A percentile compares a stretch with the other conserved stretches of the same genome.
phyloP scores from a whole-genome alignment of 2,888 invertebrate genomes.

The Drosophila nr. perissopoda region DNA sequence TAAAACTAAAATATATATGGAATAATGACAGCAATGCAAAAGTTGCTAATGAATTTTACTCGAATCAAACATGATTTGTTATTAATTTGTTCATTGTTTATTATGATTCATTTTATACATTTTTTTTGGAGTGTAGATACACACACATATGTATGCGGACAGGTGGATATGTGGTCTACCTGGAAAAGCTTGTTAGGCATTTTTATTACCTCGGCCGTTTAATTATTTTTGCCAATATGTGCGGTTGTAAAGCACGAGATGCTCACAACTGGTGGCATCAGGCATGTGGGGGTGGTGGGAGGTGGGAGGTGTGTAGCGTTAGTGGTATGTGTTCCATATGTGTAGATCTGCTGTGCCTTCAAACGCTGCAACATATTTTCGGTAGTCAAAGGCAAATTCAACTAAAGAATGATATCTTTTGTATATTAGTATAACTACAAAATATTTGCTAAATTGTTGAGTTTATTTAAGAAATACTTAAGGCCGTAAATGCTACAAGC shows the following conservation, averaged over 20 bases:
- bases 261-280: background rate
- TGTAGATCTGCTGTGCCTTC: background rate
- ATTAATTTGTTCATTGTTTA: background rate
- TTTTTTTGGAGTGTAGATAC: background rate
- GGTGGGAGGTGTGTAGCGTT: background rate
- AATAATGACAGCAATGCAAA: background rate
- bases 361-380: background rate
- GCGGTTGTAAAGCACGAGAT: constrained; percentile 21
- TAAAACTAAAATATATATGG: no score
- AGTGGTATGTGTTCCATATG: background rate
- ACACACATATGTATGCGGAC: background rate
- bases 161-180: constrained; percentile 46
- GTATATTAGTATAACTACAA: background rate
- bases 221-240: constrained; percentile 62
- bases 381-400: background rate
- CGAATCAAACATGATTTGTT: background rate
- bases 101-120: background rate
- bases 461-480: background rate
- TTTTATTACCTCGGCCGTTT: constrained; percentile 64
- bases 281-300: background rate
- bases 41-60: background rate
- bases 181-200: constrained; percentile 67
- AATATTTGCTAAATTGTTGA: background rate
- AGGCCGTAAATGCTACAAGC: background rate
- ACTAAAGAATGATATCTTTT: background rate